Conservation (phyloP, 2,113 vertebrate species). For the Oriolus oriolus region DNA sequence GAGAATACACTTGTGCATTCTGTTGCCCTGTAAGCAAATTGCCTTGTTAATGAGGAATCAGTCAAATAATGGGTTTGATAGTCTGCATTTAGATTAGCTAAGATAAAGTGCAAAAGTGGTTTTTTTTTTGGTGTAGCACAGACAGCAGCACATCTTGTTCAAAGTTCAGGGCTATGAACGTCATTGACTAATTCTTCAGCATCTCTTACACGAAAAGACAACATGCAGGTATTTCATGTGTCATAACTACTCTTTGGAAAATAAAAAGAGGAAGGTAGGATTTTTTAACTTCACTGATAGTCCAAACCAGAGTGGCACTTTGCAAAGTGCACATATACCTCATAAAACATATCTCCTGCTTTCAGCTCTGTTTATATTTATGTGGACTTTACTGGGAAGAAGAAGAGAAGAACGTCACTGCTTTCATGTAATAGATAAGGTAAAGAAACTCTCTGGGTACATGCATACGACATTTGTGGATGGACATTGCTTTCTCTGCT, state of each 20-base stretch:
- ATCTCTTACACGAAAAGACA: not conserved
- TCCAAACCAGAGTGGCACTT: not conserved
- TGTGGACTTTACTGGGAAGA: not conserved
- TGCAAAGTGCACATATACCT: not conserved
- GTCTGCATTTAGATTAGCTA: conserved; percentile 15
- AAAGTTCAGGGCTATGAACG: not conserved
- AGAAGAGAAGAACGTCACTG: not conserved
- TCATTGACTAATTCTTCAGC: not conserved
- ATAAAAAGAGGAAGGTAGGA: not conserved
- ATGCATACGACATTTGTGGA: fast-evolving
- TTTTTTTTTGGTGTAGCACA: not conserved
- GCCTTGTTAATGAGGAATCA: conserved; percentile 50
- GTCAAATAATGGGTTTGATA: conserved; percentile 30
- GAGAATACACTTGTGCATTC: conserved; percentile 30
- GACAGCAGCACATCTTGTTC: not conserved
- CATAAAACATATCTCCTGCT: not conserved
- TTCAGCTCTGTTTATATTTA: not conserved
- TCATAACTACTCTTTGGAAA: not conserved
- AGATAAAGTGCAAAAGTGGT: not conserved
- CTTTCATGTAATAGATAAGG: not conserved
- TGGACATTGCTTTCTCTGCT: not conserved
- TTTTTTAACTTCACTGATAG: not conserved
- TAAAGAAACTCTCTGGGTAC: not conserved
- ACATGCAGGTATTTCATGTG: not conserved
- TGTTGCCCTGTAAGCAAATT: conserved; percentile 55